These are phyloP conservation scores for Cecidostiba fungosa DNA, from an alignment of 2,888 invertebrate genomes.

Conservation along the genomic window DNA sequence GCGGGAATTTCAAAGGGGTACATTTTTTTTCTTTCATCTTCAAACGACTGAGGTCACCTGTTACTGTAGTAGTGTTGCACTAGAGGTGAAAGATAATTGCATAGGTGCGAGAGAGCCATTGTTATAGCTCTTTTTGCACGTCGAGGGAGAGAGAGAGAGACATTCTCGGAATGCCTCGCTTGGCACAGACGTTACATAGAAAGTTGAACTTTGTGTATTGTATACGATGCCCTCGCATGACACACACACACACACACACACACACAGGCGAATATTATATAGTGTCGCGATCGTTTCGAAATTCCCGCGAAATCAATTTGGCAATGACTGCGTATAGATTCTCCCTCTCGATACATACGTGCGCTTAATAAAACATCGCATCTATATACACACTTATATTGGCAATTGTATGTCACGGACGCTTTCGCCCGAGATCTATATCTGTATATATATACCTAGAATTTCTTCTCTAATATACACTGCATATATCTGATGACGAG, in stretches of 20 bases:
- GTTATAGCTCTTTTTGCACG: neutral
- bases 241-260: neutral
- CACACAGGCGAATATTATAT: too few relatives aligned
- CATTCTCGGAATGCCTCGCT: neutral
- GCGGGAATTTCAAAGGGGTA: too few relatives aligned
- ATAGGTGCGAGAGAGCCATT: neutral
- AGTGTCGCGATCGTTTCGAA: too few relatives aligned
- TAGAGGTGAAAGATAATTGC: conserved; percentile 12
- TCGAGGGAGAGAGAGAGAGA: too few relatives aligned
- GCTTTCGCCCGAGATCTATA: neutral
- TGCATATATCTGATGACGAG: too few relatives aligned
- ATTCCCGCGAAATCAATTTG: conserved; percentile 21
- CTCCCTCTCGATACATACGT: neutral
- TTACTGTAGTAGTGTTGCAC: neutral
- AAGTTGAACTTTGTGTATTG: neutral
- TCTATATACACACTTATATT: neutral
- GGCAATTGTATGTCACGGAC: neutral
- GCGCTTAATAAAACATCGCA: neutral
- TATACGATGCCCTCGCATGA: neutral
- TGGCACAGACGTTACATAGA: neutral
- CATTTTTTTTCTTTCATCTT: too few relatives aligned
- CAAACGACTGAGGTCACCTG: neutral
- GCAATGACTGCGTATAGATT: neutral
- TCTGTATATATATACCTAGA: too few relatives aligned
- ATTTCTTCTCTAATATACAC: too few relatives aligned